Evolutionary conservation across 1,140 invertebrate genomes (phyloP).

Genomic region (Muscidifurax raptorellus): DNA sequence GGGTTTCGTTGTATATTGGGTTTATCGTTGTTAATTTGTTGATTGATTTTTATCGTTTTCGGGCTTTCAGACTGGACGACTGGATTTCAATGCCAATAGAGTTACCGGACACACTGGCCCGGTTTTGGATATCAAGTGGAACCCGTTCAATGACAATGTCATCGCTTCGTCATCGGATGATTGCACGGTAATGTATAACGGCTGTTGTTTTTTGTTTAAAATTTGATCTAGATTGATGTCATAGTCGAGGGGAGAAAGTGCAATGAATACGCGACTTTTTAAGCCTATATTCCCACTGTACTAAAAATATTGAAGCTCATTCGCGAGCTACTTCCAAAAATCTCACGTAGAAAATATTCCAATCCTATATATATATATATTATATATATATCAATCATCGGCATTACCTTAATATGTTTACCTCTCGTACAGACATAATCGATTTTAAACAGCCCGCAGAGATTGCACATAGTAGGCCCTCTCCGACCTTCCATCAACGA

Average conservation of each 20-base stretch:
- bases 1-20: not conserved
- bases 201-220: not conserved
- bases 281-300: no score
- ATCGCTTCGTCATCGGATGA: slow-evolving; percentile 97
- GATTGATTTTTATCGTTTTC: not conserved
- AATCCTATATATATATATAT: no score
- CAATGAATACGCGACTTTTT: not conserved
- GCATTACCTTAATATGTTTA: no score
- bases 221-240: not conserved
- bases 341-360: no score
- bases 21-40: not conserved
- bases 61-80: slow-evolving; percentile 80
- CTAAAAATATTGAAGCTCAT: no score
- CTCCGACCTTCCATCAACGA: not conserved
- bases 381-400: no score
- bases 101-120: slow-evolving; percentile 89
- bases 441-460: not conserved
- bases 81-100: slow-evolving; percentile 86
- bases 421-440: not conserved
- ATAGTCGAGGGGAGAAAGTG: not conserved
- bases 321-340: no score
- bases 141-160: slow-evolving; percentile 95
- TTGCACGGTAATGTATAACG: slow-evolving; percentile 85
- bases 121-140: slow-evolving; percentile 92
- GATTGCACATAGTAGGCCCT: no score